These are phyloP conservation scores for Imbricaverruca yamaguchii DNA, from an alignment of 2,888 invertebrate genomes.

Conservation along the genomic window DNA sequence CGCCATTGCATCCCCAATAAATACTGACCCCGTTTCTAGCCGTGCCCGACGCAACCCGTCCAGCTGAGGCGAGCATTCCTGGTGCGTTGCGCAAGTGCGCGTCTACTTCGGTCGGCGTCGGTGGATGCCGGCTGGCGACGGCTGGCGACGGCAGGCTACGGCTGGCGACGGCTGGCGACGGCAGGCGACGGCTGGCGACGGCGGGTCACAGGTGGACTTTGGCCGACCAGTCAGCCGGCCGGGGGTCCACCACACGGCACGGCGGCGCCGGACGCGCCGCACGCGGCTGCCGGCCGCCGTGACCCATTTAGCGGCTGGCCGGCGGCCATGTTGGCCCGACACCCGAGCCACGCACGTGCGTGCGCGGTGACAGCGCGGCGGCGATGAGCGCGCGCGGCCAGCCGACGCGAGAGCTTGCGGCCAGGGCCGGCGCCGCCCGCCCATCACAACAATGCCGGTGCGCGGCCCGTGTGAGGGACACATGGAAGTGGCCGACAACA, in stretches of 20 bases:
- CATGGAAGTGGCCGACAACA: background rate
- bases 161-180: too few species aligned
- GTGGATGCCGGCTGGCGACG: too few species aligned
- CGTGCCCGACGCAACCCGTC: background rate
- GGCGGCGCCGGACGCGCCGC: too few species aligned
- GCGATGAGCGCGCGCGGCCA: background rate
- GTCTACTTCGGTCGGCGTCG: too few species aligned
- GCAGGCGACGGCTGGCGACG: too few species aligned
- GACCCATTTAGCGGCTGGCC: background rate
- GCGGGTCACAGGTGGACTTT: too few species aligned
- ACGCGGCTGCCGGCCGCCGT: too few species aligned
- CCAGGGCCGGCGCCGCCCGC: background rate
- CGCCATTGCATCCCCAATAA: background rate
- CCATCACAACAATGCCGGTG: background rate
- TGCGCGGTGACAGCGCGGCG: background rate
- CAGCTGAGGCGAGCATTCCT: background rate
- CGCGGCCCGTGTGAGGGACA: background rate
- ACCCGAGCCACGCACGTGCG: background rate
- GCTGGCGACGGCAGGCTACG: too few species aligned
- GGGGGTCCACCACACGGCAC: too few species aligned
- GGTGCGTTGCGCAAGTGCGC: background rate
- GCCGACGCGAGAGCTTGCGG: background rate
- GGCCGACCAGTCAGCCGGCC: too few species aligned
- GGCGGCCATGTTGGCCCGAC: background rate
- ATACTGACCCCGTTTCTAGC: background rate